phyloP scores from a whole-genome alignment of 64 coral and sea anemone genomes.

The Orbicella faveolata region DNA sequence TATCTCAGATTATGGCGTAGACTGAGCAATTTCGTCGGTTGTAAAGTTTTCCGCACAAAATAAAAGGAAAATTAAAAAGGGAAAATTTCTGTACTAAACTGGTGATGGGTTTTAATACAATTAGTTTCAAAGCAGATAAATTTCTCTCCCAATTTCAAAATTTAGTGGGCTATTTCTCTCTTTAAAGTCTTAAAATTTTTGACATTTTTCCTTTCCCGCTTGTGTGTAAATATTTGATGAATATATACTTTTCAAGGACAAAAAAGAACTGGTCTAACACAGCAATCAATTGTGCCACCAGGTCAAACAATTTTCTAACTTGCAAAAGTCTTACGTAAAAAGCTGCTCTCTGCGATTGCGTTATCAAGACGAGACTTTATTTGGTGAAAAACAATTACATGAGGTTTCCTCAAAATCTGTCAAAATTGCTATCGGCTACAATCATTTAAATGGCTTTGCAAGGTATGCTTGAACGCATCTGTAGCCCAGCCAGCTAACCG shows the following conservation, averaged over 20 bases:
- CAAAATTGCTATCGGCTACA: not conserved
- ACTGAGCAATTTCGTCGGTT: too few species aligned
- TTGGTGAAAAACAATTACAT: not conserved
- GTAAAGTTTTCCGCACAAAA: too few species aligned
- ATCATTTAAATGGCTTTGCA: not conserved
- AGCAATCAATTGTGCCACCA: slow-evolving; percentile 17
- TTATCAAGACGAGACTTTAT: not conserved
- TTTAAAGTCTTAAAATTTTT: slow-evolving; percentile 15
- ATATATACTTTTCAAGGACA: slow-evolving; percentile 31
- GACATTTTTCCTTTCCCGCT: slow-evolving; percentile 25
- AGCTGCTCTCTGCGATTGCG: not conserved
- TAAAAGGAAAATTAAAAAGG: not conserved
- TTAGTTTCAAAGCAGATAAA: not conserved
- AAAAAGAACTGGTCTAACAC: slow-evolving; percentile 29
- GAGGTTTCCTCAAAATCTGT: not conserved
- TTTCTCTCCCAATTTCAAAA: not conserved
- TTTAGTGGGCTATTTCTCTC: not conserved
- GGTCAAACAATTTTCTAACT: not conserved
- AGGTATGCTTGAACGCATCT: slow-evolving; percentile 35
- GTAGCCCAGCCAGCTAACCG: slow-evolving; percentile 20
- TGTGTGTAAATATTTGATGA: slow-evolving; percentile 25
- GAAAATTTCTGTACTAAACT: too few species aligned
- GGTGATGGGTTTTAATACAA: too few species aligned
- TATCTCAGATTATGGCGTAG: too few species aligned
- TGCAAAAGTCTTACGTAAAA: not conserved